Conservation (phyloP, 1,140 invertebrate genomes). For the Linepithema humile region DNA sequence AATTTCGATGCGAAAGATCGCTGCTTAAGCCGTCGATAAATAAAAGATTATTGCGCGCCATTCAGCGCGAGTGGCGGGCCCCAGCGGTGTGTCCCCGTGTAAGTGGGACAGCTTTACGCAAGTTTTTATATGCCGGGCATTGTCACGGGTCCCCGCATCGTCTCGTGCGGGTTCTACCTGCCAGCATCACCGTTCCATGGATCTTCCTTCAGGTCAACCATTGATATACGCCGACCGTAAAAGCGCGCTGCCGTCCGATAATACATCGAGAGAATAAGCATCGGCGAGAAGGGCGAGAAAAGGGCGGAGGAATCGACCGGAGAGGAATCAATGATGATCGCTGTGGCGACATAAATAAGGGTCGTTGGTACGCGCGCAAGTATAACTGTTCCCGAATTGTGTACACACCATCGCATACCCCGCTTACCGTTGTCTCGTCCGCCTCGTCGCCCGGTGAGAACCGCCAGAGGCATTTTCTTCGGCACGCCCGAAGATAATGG, state of each 20-base stretch:
- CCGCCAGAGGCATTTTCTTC: constrained; percentile 36
- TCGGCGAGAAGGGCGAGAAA: constrained; percentile 61
- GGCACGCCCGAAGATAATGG: constrained; percentile 51
- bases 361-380: constrained; percentile 63
- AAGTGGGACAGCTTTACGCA: constrained; percentile 79
- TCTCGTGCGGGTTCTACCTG: constrained; percentile 15
- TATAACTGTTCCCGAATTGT: constrained; percentile 73
- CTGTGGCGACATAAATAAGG: constrained; percentile 75
- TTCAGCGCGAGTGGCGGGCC: constrained; percentile 54
- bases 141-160: constrained; percentile 68
- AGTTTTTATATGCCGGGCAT: constrained; percentile 78
- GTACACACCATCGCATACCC: constrained; percentile 20
- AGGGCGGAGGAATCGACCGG: constrained; percentile 32
- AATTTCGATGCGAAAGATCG: constrained; percentile 69
- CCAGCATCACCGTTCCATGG: constrained; percentile 31
- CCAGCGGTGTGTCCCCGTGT: constrained; percentile 44
- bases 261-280: constrained; percentile 66
- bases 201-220: constrained; percentile 67
- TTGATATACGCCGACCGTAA: constrained; percentile 80
- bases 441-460: constrained; percentile 33
- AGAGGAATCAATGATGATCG: constrained; percentile 39
- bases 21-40: constrained; percentile 76
- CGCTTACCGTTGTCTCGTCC: constrained; percentile 33
- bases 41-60: constrained; percentile 76
- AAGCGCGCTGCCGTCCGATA: constrained; percentile 72